phyloP scores from a whole-genome alignment of 2,888 invertebrate genomes.

The Spilarctia lutea region DNA sequence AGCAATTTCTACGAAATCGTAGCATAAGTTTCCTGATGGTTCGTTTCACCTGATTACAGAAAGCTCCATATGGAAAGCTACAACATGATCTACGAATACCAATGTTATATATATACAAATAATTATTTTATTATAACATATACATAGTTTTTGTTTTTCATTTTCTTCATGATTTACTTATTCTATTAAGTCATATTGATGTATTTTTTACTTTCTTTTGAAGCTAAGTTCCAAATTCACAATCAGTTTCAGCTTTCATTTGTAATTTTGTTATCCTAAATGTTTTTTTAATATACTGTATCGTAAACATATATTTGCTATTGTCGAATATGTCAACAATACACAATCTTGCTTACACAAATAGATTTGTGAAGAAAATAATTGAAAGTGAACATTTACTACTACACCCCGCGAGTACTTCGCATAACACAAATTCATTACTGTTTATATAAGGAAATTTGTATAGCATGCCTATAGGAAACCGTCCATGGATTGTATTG shows the following conservation, averaged over 20 bases:
- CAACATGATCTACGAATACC: background rate
- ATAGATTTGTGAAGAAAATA: background rate
- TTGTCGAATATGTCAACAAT: background rate
- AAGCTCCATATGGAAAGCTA: background rate
- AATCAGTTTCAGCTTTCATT: background rate
- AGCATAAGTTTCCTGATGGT: background rate
- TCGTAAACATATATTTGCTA: background rate
- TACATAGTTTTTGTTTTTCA: background rate
- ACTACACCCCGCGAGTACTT: background rate
- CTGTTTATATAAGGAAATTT: background rate
- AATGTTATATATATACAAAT: background rate
- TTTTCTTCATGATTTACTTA: background rate
- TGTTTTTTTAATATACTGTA: no score
- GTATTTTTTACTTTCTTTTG: background rate
- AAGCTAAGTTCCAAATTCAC: background rate
- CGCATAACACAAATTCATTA: background rate
- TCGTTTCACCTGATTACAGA: background rate
- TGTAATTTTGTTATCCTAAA: background rate
- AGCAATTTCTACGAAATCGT: slow-evolving; percentile 6
- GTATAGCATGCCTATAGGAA: background rate
- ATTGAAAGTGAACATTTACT: background rate
- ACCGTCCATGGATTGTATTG: background rate
- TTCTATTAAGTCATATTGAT: background rate
- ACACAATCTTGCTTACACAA: background rate
- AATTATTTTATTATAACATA: no score